Evolutionary conservation across 2,888 invertebrate genomes (phyloP), one percentile per base, ranked within the genome.

Genomic region (Microplitis deprimator): DNA sequence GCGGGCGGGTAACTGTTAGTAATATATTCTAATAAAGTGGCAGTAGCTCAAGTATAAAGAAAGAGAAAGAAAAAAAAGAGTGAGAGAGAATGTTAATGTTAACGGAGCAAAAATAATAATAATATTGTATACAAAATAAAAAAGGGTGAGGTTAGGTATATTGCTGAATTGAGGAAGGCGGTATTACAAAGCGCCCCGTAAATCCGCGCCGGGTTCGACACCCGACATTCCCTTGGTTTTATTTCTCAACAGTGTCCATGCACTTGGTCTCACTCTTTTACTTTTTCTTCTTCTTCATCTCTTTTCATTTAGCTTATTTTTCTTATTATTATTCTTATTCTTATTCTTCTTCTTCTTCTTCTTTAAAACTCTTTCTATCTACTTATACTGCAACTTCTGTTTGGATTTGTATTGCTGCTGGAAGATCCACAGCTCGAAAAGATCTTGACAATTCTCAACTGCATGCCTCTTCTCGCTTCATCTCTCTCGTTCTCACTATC

Each of bases 161-260:
- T 87, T 87, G 88, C 84, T 88, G 88, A 88, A 89, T 88, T 88
- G 89, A 89, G 88, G 87, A 88, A 89, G 89, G 89, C 89, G 89
- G 89, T 86, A 84, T 88, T 87, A 89, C 89, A 89, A 89, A 89
- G 89, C 88, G 86, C 82, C 87, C 88, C 89, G 89, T 89, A 89
- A 89, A 89, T 89, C 89, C 89, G 88, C 85, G 86, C 87, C 83
- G 84, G 85, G 85, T 89, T 89, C 89, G 89, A 89, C 89, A 89
- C 88, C 85, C 89, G 87, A 88, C 89, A 89, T 88, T 89, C 88
- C 83, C 87, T 85, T 83, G 85, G 84, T 85, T 87, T 87, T 87
- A 85, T 86, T 86, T 83, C 81, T 81, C 81, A 83, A 50, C 50
- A 50, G 84, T 81, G 82, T 80, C 81, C 80, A 50, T 50, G 50